Base-by-base conservation (phyloP, 2,113 vertebrate genomes). In the Notarius quadriscutis region DNA sequence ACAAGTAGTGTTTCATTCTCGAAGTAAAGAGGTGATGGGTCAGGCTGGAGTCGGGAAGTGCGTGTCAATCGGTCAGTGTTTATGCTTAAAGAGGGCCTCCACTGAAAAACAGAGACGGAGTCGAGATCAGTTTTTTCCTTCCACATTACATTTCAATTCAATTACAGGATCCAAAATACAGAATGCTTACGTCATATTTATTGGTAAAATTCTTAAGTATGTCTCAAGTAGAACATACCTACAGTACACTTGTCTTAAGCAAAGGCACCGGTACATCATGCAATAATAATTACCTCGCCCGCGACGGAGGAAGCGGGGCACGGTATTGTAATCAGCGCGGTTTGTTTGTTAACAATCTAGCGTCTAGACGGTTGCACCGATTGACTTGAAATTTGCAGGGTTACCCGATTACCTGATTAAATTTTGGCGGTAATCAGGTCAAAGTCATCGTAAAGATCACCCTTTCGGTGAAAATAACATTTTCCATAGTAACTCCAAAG, bases 71-170 rank as follows among this genome's bases (percentile, higher is more conserved):
- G 83, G 63, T 95, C 92, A 95, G 87, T 91, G 92, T 83, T 89
- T 92, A 90, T 93, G 95, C 85, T 92, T 95, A 88, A 95, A 95
- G 87, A 92, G 82, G n/a, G 95, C 95, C 72, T 95, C 95, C 94
- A 95, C 95, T 96, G 84, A 4, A 91, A 93, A 85, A 89, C 20
- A 90, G 58, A 91, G 25, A 41, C n/a, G 48, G 34, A 72, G 69
- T 18, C 50, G 27, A 12, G 1, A 53, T 15, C 75, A 50, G 15
- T 5, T 74, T 20, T 74, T 41, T 71, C 41, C 41, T 41, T 41
- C 41, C 57, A 67, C 6, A 77, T 25, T 1, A 48, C 27, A 72
- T 30, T 41, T 72, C 15, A 41, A 72, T 41, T 18, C 8, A 22
- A 74, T 74, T 10, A 50, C 8, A 41, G 20, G 2, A 72, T 8